Conservation (phyloP, 2,113 vertebrate genomes). For the Sterna hirundo region DNA sequence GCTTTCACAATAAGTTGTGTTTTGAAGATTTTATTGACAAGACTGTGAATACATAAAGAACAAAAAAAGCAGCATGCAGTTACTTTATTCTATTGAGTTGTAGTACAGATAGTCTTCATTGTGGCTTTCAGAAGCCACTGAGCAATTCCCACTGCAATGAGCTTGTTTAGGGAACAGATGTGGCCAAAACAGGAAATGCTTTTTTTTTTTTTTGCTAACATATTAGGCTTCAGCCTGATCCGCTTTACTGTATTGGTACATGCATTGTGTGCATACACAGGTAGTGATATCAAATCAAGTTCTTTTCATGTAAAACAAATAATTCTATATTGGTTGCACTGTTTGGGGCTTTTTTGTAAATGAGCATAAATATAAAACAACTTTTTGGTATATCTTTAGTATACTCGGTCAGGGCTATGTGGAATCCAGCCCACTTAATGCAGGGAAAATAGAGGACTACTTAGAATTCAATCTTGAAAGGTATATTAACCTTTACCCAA, state of each 20-base stretch:
- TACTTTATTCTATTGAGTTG: neutral
- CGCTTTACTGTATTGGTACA: fast-evolving
- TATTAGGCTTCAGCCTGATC: neutral
- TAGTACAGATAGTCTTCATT: neutral
- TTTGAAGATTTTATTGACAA: neutral
- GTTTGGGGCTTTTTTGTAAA: neutral
- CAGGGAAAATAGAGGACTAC: neutral
- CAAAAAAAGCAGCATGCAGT: neutral
- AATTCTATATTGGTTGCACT: neutral
- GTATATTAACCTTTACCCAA: neutral
- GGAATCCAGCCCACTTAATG: neutral
- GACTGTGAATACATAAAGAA: neutral
- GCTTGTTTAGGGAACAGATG: neutral
- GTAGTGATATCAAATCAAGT: neutral
- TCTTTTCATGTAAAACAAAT: neutral
- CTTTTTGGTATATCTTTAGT: neutral
- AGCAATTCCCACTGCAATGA: neutral
- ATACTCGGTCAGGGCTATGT: neutral
- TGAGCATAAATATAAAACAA: neutral
- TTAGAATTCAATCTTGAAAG: neutral
- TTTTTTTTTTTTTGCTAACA: neutral
- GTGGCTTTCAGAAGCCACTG: neutral
- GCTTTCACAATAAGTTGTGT: neutral
- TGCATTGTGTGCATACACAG: neutral
- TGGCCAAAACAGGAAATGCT: neutral